Evolutionary conservation across 2,797 vertebrate genomes (phyloP).

Genomic region (Salmo trutta): DNA sequence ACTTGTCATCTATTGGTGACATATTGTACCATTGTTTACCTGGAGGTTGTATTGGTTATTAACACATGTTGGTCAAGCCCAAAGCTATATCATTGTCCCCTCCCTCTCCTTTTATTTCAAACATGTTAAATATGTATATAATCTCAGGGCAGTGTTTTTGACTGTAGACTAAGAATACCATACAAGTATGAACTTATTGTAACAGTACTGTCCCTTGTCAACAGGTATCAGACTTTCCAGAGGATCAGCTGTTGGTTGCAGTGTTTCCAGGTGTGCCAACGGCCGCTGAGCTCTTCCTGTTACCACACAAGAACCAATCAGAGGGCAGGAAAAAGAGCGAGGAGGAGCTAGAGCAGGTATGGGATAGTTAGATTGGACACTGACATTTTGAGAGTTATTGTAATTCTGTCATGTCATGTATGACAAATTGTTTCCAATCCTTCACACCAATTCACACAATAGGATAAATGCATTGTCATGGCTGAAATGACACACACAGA

Average conservation of each 20-base stretch:
- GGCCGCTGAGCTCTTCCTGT: conserved; percentile 92
- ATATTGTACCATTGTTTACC: too few species aligned
- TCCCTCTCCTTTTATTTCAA: too few species aligned
- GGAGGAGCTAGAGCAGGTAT: conserved; percentile 88
- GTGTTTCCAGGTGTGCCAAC: conserved; percentile 94
- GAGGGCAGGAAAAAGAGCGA: conserved; percentile 88
- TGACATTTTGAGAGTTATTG: neutral
- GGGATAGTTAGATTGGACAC: neutral
- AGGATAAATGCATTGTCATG: neutral
- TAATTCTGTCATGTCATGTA: neutral
- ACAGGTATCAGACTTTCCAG: conserved; percentile 88
- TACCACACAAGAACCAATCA: conserved; percentile 88
- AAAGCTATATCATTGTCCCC: too few species aligned
- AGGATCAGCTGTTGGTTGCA: conserved; percentile 91
- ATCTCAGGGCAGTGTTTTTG: too few species aligned
- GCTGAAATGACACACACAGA: too few species aligned
- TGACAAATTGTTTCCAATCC: neutral
- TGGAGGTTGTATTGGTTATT: too few species aligned
- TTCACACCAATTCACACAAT: neutral
- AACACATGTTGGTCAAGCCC: too few species aligned
- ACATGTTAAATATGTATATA: too few species aligned
- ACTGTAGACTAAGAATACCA: neutral
- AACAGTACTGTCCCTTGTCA: neutral
- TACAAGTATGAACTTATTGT: neutral
- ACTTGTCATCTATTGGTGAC: too few species aligned